phyloP scores from a whole-genome alignment of 2,888 invertebrate species.

The Lasioglossum figueresi region DNA sequence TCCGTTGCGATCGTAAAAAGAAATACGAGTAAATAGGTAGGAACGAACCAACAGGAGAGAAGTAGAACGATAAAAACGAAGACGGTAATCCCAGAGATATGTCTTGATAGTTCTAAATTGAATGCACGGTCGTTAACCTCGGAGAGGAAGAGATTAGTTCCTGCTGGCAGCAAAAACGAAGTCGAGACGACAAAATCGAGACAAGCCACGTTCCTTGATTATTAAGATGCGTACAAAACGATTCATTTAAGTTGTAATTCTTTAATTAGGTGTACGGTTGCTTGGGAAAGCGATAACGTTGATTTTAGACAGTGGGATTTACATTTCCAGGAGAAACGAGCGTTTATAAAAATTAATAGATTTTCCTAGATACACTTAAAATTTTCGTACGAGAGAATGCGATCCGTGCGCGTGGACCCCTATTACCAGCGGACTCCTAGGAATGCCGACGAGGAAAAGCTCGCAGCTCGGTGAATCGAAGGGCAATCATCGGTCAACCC shows the following conservation, averaged over 20 bases:
- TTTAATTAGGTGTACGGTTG: not conserved
- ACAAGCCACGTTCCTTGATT: not conserved
- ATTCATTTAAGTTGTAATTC: not conserved
- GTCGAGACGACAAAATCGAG: not conserved
- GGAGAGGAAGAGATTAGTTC: not conserved
- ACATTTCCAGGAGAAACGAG: not conserved
- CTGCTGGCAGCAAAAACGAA: not conserved
- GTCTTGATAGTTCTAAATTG: not conserved
- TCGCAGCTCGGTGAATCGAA: not conserved
- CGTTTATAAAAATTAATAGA: not conserved
- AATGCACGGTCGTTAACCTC: slow-evolving; percentile 2
- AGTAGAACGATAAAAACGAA: not conserved
- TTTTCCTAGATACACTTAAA: not conserved
- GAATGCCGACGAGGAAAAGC: slow-evolving; percentile 10
- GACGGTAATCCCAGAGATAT: not conserved
- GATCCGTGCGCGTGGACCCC: not conserved
- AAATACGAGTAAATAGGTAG: not conserved
- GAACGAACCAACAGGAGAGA: not conserved
- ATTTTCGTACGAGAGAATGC: not conserved
- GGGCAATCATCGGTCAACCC: slow-evolving; percentile 16
- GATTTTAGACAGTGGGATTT: not conserved
- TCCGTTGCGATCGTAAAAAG: slow-evolving; percentile 5
- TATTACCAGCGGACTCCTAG: not conserved
- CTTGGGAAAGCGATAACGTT: not conserved
- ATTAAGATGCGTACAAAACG: not conserved